Conservation (phyloP, 2,797 vertebrate genomes). For the Notamacropus eugenii region DNA sequence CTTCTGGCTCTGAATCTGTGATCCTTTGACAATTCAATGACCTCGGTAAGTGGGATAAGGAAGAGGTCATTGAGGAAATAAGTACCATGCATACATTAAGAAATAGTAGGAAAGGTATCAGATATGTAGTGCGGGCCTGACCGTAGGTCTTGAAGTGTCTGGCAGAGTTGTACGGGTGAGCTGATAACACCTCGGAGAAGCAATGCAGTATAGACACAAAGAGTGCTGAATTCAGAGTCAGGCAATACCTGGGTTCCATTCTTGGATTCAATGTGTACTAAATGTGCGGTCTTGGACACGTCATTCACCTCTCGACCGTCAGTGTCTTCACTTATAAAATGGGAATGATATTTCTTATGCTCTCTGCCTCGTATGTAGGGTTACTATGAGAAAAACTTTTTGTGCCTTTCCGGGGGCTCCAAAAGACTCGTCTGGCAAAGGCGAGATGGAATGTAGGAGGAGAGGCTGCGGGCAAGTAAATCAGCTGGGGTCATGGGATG, state of each 20-base stretch:
- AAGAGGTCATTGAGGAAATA: neutral
- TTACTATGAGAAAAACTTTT: neutral
- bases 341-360: neutral
- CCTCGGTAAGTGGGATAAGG: neutral
- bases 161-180: neutral
- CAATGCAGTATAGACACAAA: neutral
- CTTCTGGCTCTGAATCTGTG: neutral
- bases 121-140: neutral
- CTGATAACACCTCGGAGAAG: neutral
- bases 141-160: neutral
- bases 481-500: neutral
- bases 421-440: neutral
- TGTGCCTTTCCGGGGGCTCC: no score
- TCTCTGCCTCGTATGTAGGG: neutral
- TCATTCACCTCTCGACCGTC: neutral
- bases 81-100: neutral
- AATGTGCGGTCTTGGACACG: neutral
- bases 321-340: neutral
- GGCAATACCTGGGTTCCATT: neutral
- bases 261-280: neutral
- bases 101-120: neutral
- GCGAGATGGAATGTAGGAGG: neutral
- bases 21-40: neutral
- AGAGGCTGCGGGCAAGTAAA: neutral
- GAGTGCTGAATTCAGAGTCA: neutral